A percentile compares a stretch with the other conserved stretches of the same genome.
phyloP scores from a whole-genome alignment of 2,797 vertebrate species.

The Poeciliopsis infans region DNA sequence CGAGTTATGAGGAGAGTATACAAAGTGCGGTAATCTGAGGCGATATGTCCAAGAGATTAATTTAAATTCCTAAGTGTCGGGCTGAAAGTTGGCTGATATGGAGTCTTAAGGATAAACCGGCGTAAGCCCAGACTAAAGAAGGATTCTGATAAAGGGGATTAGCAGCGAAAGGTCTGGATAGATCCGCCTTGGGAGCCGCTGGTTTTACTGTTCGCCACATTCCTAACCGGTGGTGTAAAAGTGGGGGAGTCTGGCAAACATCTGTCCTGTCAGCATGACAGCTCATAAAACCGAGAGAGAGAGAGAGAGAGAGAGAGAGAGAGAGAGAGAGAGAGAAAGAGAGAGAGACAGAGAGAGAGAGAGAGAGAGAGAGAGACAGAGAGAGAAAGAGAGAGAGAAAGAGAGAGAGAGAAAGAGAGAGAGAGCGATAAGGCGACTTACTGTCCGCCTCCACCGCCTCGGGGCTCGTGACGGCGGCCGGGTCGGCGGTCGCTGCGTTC shows the following conservation, averaged over 20 bases:
- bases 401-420: conserved; percentile 27
- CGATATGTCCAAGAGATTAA: conserved; percentile 49
- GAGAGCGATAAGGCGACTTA: conserved; percentile 68
- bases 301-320: not conserved
- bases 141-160: conserved; percentile 76
- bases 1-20: conserved; percentile 47
- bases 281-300: conserved; percentile 64
- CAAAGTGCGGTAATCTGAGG: conserved; percentile 38
- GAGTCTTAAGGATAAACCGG: conserved; percentile 70
- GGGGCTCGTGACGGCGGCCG: conserved; percentile 41
- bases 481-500: conserved; percentile 43
- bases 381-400: conserved; percentile 28
- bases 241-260: conserved; percentile 75
- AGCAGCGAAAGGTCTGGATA: conserved; percentile 68
- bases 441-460: conserved; percentile 58
- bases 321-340: conserved; percentile 20
- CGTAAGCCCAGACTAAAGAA: conserved; percentile 65
- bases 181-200: conserved; percentile 52
- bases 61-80: conserved; percentile 62
- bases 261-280: conserved; percentile 75
- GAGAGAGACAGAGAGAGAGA: conserved; percentile 35
- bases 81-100: conserved; percentile 61
- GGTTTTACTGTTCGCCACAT: conserved; percentile 72
- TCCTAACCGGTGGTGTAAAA: conserved; percentile 72
- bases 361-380: not conserved